Evolutionary conservation across 1,140 invertebrate genomes (phyloP).

Genomic region (Sinella curviseta): DNA sequence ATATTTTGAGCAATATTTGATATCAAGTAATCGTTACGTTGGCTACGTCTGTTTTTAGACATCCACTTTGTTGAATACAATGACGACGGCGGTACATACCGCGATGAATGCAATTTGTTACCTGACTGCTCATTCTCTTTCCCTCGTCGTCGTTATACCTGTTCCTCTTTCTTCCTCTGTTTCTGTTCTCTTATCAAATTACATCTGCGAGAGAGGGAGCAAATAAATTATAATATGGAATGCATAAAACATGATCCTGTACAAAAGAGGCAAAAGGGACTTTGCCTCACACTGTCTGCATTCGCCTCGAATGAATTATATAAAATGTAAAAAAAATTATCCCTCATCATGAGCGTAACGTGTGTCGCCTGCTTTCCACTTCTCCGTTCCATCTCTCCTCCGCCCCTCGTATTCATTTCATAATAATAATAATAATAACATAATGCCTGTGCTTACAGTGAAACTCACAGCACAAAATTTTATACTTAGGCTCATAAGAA

Average conservation of each 20-base stretch:
- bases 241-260: background rate
- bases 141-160: background rate
- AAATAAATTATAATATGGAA: slow-evolving; percentile 10
- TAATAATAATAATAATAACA: too few species aligned
- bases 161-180: background rate
- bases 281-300: too few species aligned
- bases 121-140: background rate
- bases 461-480: too few species aligned
- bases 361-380: too few species aligned
- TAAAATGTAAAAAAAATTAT: too few species aligned
- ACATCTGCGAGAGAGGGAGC: background rate
- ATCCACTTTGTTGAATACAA: background rate
- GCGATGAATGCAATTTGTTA: background rate
- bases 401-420: too few species aligned
- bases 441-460: too few species aligned
- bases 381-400: too few species aligned
- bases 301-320: too few species aligned
- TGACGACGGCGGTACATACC: background rate
- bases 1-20: too few species aligned
- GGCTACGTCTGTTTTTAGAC: background rate
- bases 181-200: slow-evolving; percentile 14
- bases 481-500: too few species aligned
- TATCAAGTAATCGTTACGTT: background rate
- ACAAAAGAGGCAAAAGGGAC: background rate
- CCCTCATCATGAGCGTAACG: too few species aligned